Conservation (phyloP, 2,113 vertebrate species). For the Microtus pennsylvanicus region DNA sequence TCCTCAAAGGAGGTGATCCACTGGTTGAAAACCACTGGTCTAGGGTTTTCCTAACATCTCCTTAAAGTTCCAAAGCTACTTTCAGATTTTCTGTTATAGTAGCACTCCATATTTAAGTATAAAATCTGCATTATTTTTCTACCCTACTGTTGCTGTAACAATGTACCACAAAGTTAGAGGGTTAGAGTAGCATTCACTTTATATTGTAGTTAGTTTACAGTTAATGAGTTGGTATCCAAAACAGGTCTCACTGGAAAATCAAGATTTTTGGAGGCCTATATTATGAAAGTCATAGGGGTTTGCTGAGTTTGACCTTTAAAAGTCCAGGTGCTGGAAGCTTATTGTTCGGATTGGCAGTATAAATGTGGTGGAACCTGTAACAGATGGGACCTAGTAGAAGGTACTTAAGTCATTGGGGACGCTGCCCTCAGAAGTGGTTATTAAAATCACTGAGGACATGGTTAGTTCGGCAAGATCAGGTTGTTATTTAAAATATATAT, state of each 20-base stretch:
- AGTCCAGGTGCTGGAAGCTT: neutral
- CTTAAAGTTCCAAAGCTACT: constrained; percentile 42
- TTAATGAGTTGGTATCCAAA: neutral
- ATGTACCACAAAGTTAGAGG: constrained; percentile 4
- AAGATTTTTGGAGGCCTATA: neutral
- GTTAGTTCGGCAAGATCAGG: neutral
- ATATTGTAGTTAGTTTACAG: neutral
- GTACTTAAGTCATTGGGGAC: neutral
- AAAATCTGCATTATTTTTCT: constrained; percentile 2
- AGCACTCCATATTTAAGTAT: neutral
- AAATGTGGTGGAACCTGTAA: neutral
- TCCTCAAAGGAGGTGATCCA: neutral
- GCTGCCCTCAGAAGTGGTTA: neutral
- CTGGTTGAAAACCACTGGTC: neutral
- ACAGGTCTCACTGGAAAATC: neutral
- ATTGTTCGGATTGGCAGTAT: neutral
- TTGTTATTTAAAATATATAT: neutral
- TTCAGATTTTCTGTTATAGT: neutral
- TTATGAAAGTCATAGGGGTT: neutral
- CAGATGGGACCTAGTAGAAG: neutral
- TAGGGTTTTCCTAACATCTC: neutral
- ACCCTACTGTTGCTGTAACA: neutral
- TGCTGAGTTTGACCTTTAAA: neutral
- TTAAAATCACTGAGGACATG: neutral
- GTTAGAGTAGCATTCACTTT: neutral